phyloP scores from a whole-genome alignment of 2,113 vertebrate species.

The Microcebus lehilahytsara region DNA sequence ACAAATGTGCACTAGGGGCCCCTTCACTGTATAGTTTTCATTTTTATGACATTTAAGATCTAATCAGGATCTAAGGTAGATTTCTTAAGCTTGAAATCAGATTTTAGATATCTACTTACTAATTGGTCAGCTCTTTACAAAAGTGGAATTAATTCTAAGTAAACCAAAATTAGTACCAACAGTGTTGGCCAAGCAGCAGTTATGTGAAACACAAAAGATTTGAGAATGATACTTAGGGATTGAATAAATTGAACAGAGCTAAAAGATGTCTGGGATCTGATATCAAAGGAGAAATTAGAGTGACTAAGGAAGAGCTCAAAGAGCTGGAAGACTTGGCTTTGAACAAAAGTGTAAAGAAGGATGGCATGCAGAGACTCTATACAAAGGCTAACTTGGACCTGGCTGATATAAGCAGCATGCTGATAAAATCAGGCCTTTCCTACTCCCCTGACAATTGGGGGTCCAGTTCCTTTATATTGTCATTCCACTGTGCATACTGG shows the following conservation, averaged over 20 bases:
- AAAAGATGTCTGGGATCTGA: neutral
- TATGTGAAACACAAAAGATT: neutral
- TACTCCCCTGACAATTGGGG: neutral
- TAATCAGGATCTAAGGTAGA: neutral
- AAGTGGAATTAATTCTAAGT: neutral
- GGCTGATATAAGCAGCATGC: neutral
- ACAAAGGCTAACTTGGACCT: slow-evolving; percentile 14
- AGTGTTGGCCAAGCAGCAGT: neutral
- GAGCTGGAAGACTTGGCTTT: neutral
- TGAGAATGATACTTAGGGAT: neutral
- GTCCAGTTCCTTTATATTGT: neutral
- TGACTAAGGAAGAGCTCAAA: slow-evolving; percentile 11
- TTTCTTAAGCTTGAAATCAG: neutral
- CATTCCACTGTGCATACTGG: neutral
- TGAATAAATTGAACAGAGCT: neutral
- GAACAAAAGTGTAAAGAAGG: neutral
- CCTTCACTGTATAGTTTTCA: neutral
- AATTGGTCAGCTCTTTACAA: neutral
- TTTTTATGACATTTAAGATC: slow-evolving; percentile 23
- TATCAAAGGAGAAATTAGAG: slow-evolving; percentile 31
- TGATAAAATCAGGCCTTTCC: neutral
- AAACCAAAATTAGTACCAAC: neutral
- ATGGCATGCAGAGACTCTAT: neutral
- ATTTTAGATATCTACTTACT: neutral
- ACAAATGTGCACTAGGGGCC: neutral